A percentile compares a stretch with the other conserved stretches of the same genome.
Evolutionary conservation across 2,888 invertebrate species (phyloP).

Genomic region (Erebia aethiops): DNA sequence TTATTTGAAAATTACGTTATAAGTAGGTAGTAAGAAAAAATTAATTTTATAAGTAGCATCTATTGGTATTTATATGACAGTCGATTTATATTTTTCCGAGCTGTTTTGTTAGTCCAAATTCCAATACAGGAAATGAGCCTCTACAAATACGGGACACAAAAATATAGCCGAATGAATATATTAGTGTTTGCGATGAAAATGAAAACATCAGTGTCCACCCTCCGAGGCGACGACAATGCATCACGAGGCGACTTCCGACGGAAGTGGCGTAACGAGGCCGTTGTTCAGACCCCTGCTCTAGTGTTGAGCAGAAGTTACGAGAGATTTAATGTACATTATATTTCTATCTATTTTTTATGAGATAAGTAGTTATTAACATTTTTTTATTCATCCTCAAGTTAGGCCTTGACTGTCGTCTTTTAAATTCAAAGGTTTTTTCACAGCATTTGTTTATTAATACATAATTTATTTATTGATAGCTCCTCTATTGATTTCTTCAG

Average conservation of each 20-base stretch:
- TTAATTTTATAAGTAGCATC: not conserved
- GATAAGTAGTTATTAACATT: no score
- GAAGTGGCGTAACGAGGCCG: constrained; percentile 80
- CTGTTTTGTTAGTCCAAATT: not conserved
- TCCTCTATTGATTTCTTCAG: no score
- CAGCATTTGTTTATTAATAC: no score
- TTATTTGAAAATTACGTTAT: no score
- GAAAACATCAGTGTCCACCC: constrained; percentile 74
- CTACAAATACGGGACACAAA: constrained; percentile 16
- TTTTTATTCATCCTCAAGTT: no score
- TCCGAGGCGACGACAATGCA: constrained; percentile 72
- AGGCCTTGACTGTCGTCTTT: no score
- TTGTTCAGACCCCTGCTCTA: constrained; percentile 63
- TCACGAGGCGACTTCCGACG: constrained; percentile 79
- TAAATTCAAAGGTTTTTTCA: no score
- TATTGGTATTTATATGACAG: not conserved
- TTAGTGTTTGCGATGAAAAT: constrained; percentile 69
- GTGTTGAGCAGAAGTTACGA: not conserved
- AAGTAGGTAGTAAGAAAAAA: no score
- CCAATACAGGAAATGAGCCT: constrained; percentile 11
- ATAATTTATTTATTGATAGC: no score
- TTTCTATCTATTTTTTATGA: no score
- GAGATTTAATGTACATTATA: not conserved
- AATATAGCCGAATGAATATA: constrained; percentile 44
- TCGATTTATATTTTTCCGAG: not conserved